phyloP scores from a whole-genome alignment of 1,140 invertebrate species.

The Tribolium madens region DNA sequence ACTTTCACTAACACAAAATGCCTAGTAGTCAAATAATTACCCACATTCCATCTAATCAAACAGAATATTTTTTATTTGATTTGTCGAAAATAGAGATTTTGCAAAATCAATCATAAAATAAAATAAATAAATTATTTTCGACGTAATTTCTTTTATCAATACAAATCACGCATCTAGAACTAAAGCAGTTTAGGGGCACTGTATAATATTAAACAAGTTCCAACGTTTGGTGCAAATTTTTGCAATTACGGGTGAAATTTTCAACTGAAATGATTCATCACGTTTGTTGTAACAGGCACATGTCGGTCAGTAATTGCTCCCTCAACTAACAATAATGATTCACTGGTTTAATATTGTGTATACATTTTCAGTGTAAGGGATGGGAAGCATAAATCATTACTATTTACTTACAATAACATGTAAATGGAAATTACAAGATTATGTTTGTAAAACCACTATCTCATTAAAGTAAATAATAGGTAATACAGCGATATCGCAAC shows the following conservation, averaged over 20 bases:
- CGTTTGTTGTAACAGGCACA: not conserved
- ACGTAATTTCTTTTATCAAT: too few relatives aligned
- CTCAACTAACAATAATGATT: not conserved
- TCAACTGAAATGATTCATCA: not conserved
- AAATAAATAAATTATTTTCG: too few relatives aligned
- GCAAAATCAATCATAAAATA: too few relatives aligned
- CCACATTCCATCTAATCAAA: not conserved
- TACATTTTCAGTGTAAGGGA: not conserved
- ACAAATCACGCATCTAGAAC: too few relatives aligned
- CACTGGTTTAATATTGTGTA: not conserved
- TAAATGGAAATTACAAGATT: conserved; percentile 19
- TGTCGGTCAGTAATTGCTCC: not conserved
- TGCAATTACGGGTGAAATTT: not conserved
- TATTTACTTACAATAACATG: not conserved
- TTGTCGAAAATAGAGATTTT: not conserved
- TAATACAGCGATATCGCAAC: conserved; percentile 14
- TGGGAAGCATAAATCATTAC: not conserved
- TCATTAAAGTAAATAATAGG: conserved; percentile 29
- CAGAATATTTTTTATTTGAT: too few relatives aligned
- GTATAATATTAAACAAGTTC: too few relatives aligned
- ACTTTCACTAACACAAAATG: not conserved
- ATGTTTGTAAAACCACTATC: not conserved
- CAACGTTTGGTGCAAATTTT: too few relatives aligned
- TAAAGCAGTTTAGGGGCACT: too few relatives aligned
- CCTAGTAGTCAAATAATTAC: conserved; percentile 14